Conservation (phyloP, 1,140 invertebrate species). For the Campodea augens region DNA sequence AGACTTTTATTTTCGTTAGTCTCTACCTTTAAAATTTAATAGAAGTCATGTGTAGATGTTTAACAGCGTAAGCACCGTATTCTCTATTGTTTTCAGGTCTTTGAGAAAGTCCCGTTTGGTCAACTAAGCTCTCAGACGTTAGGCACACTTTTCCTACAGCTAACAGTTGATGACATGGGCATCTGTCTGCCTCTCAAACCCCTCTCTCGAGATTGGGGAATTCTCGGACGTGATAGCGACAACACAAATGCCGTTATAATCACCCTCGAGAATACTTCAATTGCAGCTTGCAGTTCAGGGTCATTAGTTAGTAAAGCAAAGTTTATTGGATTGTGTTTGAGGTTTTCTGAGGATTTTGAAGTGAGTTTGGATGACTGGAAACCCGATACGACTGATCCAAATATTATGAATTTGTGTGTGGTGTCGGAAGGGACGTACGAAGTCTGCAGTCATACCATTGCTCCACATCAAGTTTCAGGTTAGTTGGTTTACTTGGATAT, state of each 20-base stretch:
- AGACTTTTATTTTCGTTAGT: too few relatives aligned
- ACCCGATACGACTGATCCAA: conserved; percentile 59
- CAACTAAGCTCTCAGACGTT: conserved; percentile 53
- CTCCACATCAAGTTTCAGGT: conserved; percentile 27
- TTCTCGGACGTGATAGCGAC: conserved; percentile 37
- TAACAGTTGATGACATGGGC: conserved; percentile 92
- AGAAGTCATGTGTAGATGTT: too few relatives aligned
- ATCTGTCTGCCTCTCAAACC: conserved; percentile 84
- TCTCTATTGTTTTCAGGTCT: conserved; percentile 25
- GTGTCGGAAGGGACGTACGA: conserved; percentile 97
- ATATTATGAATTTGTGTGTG: conserved; percentile 83
- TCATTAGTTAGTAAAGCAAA: conserved; percentile 53
- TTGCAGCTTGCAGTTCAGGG: conserved; percentile 69
- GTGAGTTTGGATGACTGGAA: conserved; percentile 94
- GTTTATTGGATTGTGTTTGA: conserved; percentile 68
- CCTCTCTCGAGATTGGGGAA: conserved; percentile 30
- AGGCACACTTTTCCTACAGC: conserved; percentile 77
- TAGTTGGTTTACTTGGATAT: conserved; percentile 1
- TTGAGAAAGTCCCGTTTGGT: conserved; percentile 53
- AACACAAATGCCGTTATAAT: conserved; percentile 78
- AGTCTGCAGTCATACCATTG: conserved; percentile 78
- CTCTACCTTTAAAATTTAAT: too few relatives aligned
- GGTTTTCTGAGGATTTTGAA: conserved; percentile 94
- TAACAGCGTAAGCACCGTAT: too few relatives aligned
- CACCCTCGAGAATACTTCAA: conserved; percentile 82